Conservation (phyloP, 2,113 vertebrate genomes). For the Procavia capensis region DNA sequence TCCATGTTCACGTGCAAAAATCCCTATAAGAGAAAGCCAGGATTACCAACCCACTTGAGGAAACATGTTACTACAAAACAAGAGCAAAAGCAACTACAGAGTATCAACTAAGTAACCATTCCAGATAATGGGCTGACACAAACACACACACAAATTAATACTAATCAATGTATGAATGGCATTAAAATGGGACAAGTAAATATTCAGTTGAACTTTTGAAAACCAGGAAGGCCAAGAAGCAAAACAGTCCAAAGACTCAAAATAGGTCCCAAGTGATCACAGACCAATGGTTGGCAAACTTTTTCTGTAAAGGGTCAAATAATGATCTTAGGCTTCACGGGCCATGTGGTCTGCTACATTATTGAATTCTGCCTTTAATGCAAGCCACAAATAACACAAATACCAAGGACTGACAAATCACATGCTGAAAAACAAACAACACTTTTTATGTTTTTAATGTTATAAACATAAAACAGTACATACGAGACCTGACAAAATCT, state of each 20-base stretch:
- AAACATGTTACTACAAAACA: neutral
- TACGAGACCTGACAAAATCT: neutral
- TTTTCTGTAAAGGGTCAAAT: too few species aligned
- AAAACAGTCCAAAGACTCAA: neutral
- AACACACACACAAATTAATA: neutral
- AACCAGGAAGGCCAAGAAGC: neutral
- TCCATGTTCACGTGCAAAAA: constrained; percentile 95
- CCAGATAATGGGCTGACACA: neutral
- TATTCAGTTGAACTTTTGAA: neutral
- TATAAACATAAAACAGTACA: constrained; percentile 1
- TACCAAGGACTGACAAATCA: neutral
- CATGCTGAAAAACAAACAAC: neutral
- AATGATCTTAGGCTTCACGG: too few species aligned
- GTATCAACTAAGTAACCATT: neutral
- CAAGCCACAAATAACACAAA: neutral
- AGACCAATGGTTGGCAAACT: neutral
- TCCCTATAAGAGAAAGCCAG: constrained; percentile 87
- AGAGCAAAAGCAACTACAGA: constrained; percentile 34
- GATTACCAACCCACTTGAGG: too few species aligned
- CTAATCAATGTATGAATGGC: neutral
- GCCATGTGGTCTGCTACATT: neutral
- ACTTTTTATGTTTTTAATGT: neutral
- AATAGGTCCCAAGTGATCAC: neutral
- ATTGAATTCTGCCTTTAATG: neutral
- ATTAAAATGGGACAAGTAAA: neutral